Conservation (phyloP, 2,888 invertebrate genomes). For the Zygaena filipendulae region DNA sequence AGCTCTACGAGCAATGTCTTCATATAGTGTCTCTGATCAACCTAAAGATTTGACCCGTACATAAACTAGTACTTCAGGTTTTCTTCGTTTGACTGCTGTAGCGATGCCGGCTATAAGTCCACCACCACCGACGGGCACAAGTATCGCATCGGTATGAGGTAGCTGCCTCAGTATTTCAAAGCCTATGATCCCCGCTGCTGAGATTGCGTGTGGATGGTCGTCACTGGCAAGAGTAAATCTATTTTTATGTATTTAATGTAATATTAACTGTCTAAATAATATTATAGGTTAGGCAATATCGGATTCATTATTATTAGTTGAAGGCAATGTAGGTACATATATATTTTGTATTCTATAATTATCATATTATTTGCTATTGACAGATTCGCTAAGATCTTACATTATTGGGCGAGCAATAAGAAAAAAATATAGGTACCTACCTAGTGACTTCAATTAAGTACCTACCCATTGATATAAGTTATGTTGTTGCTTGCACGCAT, state of each 20-base stretch:
- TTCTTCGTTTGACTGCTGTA: slow-evolving; percentile 81
- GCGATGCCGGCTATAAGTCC: slow-evolving; percentile 91
- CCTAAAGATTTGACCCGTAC: slow-evolving; percentile 61
- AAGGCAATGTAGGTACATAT: no score
- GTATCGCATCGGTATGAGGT: slow-evolving; percentile 81
- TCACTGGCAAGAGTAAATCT: slow-evolving; percentile 65
- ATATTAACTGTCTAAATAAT: no score
- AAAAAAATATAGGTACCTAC: neutral
- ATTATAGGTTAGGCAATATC: no score
- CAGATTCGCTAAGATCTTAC: no score
- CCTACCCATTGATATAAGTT: slow-evolving; percentile 86
- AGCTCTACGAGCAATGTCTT: neutral
- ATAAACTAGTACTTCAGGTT: slow-evolving; percentile 81
- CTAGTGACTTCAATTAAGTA: slow-evolving; percentile 1
- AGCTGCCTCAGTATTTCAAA: slow-evolving; percentile 90
- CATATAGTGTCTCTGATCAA: neutral
- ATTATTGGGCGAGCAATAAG: no score
- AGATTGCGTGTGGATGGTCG: slow-evolving; percentile 91
- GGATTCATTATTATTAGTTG: no score
- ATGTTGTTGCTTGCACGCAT: slow-evolving; percentile 72
- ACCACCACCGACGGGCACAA: slow-evolving; percentile 91
- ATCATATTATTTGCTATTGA: no score
- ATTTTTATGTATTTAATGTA: no score
- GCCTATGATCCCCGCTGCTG: slow-evolving; percentile 91
- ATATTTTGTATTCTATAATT: no score